phyloP scores from a whole-genome alignment of 2,888 invertebrate species.

The Sylvicola fuscatus region DNA sequence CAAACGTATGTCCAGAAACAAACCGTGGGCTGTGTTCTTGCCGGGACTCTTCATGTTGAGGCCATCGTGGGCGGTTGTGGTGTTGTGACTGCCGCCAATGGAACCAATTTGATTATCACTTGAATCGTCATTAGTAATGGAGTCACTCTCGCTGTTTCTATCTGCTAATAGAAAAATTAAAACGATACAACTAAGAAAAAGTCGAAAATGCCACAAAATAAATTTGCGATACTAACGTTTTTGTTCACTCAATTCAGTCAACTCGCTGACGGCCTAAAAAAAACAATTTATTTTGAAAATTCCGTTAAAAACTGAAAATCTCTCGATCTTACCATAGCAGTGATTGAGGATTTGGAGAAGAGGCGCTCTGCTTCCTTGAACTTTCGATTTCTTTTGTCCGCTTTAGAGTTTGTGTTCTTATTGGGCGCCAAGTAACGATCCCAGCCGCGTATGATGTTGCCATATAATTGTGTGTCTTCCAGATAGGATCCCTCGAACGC shows the following conservation, averaged over 20 bases:
- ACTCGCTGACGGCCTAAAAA: slow-evolving; percentile 58
- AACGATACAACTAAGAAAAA: slow-evolving; percentile 6
- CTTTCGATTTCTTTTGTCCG: slow-evolving; percentile 88
- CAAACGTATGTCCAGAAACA: too few species aligned
- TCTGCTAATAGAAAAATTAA: slow-evolving; percentile 34
- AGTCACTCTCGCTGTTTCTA: slow-evolving; percentile 72
- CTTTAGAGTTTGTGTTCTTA: slow-evolving; percentile 86
- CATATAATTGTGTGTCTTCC: slow-evolving; percentile 96
- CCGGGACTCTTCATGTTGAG: not conserved
- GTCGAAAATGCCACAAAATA: slow-evolving; percentile 6
- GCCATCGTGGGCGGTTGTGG: slow-evolving; percentile 20
- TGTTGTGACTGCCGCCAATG: slow-evolving; percentile 23
- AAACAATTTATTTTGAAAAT: slow-evolving; percentile 1
- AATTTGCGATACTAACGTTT: slow-evolving; percentile 43
- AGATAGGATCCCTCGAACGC: slow-evolving; percentile 98
- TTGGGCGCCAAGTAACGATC: slow-evolving; percentile 87
- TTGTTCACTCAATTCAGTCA: slow-evolving; percentile 53
- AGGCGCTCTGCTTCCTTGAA: slow-evolving; percentile 94
- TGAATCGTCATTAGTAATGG: slow-evolving; percentile 58
- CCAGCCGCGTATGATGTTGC: slow-evolving; percentile 97
- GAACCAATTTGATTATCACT: slow-evolving; percentile 42
- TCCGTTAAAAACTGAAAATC: too few species aligned
- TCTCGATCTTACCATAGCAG: slow-evolving; percentile 65
- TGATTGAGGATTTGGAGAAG: slow-evolving; percentile 95
- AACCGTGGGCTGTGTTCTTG: not conserved